Evolutionary conservation across 1,140 invertebrate genomes (phyloP).

Genomic region (Portunus trituberculatus): DNA sequence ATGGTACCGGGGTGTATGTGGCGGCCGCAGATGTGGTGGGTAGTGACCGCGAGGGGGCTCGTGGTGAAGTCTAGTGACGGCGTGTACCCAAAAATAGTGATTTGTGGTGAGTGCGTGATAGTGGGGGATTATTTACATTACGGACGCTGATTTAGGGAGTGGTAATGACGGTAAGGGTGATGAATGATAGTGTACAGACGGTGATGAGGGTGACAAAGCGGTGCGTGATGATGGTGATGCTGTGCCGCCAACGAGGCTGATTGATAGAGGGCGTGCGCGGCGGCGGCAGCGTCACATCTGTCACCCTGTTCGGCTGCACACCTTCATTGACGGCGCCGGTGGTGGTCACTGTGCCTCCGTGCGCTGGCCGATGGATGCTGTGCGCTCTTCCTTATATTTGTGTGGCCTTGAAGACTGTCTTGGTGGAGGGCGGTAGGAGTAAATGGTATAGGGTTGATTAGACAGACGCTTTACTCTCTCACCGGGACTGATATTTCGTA

Average conservation of each 20-base stretch:
- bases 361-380: not conserved
- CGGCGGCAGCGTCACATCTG: not conserved
- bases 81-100: not conserved
- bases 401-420: too few species aligned
- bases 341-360: not conserved
- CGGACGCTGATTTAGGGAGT: slow-evolving; percentile 10
- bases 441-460: too few species aligned
- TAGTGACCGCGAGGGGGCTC: not conserved
- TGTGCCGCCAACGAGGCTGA: not conserved
- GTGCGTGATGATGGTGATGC: slow-evolving; percentile 9
- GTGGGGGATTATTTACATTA: not conserved
- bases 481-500: too few species aligned
- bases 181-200: not conserved
- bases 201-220: slow-evolving; percentile 18
- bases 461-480: too few species aligned
- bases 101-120: not conserved
- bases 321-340: not conserved
- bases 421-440: too few species aligned
- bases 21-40: not conserved
- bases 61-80: not conserved
- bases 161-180: not conserved
- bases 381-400: too few species aligned
- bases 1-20: not conserved
- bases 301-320: not conserved
- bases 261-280: not conserved